Evolutionary conservation across 2,797 vertebrate genomes (phyloP).

Genomic region (Intellagama lesueurii): DNA sequence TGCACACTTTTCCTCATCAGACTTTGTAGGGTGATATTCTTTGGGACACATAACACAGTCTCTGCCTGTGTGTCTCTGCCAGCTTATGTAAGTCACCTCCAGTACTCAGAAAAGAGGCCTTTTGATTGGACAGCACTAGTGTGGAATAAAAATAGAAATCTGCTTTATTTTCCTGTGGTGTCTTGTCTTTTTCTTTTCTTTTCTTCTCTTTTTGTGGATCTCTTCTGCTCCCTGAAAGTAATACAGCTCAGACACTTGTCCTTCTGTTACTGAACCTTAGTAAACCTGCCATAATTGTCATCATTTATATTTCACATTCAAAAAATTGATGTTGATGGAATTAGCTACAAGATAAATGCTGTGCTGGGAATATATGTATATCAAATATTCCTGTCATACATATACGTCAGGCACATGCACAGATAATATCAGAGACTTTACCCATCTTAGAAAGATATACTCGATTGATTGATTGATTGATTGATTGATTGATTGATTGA

Average conservation of each 20-base stretch:
- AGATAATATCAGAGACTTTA: conserved; percentile 6
- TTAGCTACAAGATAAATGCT: conserved; percentile 9
- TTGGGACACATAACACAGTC: too few relatives aligned
- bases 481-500: too few relatives aligned
- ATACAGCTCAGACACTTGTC: conserved; percentile 1
- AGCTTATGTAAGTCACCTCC: not conserved
- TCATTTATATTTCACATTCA: not conserved
- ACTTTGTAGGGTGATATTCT: too few relatives aligned
- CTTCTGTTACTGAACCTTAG: conserved; percentile 3
- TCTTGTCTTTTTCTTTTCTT: too few relatives aligned
- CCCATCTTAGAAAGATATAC: not conserved
- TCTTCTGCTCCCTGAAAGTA: not conserved
- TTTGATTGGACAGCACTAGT: not conserved
- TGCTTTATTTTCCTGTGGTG: not conserved
- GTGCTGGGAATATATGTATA: not conserved
- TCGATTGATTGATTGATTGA: too few relatives aligned
- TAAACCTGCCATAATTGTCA: not conserved
- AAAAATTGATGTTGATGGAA: conserved; percentile 27
- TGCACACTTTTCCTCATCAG: not conserved
- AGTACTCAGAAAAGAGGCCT: not conserved
- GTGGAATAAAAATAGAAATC: not conserved
- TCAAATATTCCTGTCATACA: conserved; percentile 3
- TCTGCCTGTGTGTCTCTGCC: not conserved
- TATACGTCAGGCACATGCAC: not conserved
- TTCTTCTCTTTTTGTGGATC: not conserved